Base-by-base conservation (phyloP, 2,113 vertebrate genomes). In the Phylloscopus whistleri region DNA sequence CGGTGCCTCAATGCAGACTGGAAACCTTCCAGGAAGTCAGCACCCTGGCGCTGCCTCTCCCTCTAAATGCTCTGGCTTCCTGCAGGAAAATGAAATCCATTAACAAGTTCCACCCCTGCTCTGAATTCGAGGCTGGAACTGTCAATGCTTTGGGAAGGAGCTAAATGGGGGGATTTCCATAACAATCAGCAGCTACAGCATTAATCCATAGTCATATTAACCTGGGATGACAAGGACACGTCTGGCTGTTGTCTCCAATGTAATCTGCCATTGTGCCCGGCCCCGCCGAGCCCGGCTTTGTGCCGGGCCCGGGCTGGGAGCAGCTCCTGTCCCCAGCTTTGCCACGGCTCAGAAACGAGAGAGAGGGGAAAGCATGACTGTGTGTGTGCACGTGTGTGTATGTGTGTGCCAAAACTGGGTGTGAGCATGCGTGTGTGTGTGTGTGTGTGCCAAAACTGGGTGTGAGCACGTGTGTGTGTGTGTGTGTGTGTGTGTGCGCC, bases 161-260 rank as follows among this genome's bases (percentile, higher is more conserved):
- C 87, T 96, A 96, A 96, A 96, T 90, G 93, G 85, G 62, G 82
- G 84, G 86, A 96, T 97, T 95, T 95, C 95, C 96, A 96, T 97
- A 96, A 96, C 96, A 97, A 97, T 97, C 95, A 90, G 90, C 87
- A 94, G 96, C 95, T 94, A 96, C 93, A 90, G 95, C 94, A 95
- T 96, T 95, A 96, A 94, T 94, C 94, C 94, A 93, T 77, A 95
- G 92, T 94, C 95, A 94, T 92, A 95, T 96, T 96, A 96, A 96
- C 95, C 96, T 84, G 90, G 93, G 94, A 95, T 96, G 95, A 94
- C 95, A 96, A 93, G 97, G 96, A 96, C 94, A 95, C 89, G 95
- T 90, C 94, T 94, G 96, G 88, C 96, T 95, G 84, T 84, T 95
- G 91, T 89, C 84, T 84, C 92, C 37, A 75, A 93, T 70, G 91